These are phyloP conservation scores for Anabacerthia variegaticeps DNA, from an alignment of 2,797 vertebrate species.

Conservation along the genomic window DNA sequence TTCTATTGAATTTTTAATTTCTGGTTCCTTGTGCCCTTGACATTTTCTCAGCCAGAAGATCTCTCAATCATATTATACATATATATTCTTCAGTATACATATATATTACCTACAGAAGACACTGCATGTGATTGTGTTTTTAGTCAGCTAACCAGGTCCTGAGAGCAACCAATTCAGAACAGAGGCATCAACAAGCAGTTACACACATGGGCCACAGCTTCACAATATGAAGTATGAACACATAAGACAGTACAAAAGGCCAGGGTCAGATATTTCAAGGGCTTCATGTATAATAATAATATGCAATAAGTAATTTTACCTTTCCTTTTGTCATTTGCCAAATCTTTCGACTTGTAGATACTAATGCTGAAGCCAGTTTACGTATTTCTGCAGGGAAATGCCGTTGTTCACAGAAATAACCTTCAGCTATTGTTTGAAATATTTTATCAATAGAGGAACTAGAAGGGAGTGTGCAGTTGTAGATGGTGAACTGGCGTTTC, in stretches of 20 bases:
- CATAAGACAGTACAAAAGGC: not conserved
- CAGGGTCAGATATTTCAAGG: not conserved
- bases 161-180: not conserved
- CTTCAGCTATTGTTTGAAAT: constrained; percentile 82
- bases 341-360: constrained; percentile 79
- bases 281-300: not conserved
- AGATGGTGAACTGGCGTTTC: constrained; percentile 86
- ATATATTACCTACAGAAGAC: not conserved
- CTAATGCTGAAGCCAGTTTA: constrained; percentile 76
- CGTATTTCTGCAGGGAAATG: constrained; percentile 76
- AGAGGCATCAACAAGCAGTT: not conserved
- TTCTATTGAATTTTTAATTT: not conserved
- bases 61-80: not conserved
- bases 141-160: not conserved
- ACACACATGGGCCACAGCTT: not conserved
- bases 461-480: constrained; percentile 87
- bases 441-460: constrained; percentile 86
- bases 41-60: not conserved
- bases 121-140: not conserved
- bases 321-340: constrained; percentile 87
- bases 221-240: not conserved
- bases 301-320: constrained; percentile 64
- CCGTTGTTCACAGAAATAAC: constrained; percentile 83
- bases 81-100: too few relatives aligned
- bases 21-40: not conserved